Conservation (phyloP, 2,113 vertebrate genomes). For the Paramormyrops kingsleyae region DNA sequence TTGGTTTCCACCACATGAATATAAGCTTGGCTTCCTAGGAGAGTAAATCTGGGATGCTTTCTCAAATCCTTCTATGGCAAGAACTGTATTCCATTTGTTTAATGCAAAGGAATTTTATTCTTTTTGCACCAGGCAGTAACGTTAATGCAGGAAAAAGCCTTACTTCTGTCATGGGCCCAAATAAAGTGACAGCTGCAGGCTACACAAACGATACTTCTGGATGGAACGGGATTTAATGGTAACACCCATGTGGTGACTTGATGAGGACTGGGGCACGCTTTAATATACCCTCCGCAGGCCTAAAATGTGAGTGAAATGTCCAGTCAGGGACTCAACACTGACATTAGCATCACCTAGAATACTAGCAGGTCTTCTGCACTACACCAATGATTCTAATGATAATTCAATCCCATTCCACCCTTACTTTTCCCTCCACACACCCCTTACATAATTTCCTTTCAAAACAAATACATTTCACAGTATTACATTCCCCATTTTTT, state of each 20-base stretch:
- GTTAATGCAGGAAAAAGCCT: neutral
- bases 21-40: slow-evolving; percentile 9
- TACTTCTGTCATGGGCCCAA: neutral
- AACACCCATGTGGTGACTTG: neutral
- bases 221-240: neutral
- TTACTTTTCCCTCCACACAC: neutral
- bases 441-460: neutral
- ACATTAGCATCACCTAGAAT: neutral
- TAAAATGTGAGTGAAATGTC: neutral
- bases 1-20: slow-evolving; percentile 2
- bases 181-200: neutral
- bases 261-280: neutral
- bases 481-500: neutral
- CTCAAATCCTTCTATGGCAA: slow-evolving; percentile 4
- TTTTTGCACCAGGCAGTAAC: neutral
- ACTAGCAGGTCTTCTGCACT: neutral
- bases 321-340: no score
- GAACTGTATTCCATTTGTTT: slow-evolving; percentile 6
- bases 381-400: neutral
- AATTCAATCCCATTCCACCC: neutral
- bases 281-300: neutral
- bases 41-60: slow-evolving; percentile 12
- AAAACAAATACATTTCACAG: neutral
- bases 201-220: neutral
- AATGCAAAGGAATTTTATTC: slow-evolving; percentile 8